A percentile compares a stretch with the other conserved stretches of the same genome.
Evolutionary conservation across 2,888 invertebrate species (phyloP).

Genomic region (Sphaerophoria rueppellii): DNA sequence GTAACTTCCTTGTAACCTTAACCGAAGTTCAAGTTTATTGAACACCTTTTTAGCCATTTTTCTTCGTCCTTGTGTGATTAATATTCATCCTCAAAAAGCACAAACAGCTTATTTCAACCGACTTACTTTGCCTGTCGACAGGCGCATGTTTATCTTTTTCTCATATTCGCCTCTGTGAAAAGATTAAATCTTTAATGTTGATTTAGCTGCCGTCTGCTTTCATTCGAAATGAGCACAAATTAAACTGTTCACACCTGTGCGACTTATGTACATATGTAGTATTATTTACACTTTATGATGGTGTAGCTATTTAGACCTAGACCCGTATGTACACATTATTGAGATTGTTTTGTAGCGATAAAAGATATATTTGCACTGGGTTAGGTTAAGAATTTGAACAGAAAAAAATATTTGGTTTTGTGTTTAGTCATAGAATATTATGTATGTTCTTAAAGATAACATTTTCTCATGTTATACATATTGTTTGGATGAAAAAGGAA

Average conservation of each 20-base stretch:
- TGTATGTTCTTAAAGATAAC: not conserved
- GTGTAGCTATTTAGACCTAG: slow-evolving; percentile 18
- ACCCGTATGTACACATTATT: not conserved
- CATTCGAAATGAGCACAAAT: slow-evolving; percentile 21
- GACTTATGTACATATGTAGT: not conserved
- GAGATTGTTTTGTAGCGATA: slow-evolving; percentile 22
- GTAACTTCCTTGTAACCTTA: too few species aligned
- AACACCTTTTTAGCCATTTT: too few species aligned
- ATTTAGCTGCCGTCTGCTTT: slow-evolving; percentile 19
- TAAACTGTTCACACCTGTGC: slow-evolving; percentile 28
- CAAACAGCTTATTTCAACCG: not conserved
- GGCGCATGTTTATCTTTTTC: not conserved
- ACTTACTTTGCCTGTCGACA: not conserved
- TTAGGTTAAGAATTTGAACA: not conserved
- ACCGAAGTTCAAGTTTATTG: too few species aligned
- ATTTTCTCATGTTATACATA: not conserved
- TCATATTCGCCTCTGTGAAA: not conserved
- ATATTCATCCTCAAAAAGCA: not conserved
- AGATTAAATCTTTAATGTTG: slow-evolving; percentile 3
- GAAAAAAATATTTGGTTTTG: slow-evolving; percentile 23
- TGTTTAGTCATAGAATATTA: slow-evolving; percentile 8
- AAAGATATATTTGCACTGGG: slow-evolving; percentile 27
- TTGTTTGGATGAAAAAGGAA: slow-evolving; percentile 1
- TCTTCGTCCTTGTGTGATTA: too few species aligned
- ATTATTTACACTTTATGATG: not conserved